Evolutionary conservation across 2,888 invertebrate genomes (phyloP).

Genomic region (Oasisia sp.): DNA sequence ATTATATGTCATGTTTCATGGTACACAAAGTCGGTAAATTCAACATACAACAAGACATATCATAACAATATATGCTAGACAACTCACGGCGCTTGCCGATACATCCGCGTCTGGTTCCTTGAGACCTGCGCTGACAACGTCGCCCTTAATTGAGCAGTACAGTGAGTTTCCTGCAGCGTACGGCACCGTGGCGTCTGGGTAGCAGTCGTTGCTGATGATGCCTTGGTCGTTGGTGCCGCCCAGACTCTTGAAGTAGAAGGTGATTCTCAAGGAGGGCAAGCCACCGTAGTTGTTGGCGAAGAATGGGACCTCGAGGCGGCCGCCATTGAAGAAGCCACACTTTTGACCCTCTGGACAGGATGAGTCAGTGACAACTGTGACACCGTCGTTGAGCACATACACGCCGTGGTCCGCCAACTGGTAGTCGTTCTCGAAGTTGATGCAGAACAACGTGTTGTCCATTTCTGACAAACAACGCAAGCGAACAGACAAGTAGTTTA

Average conservation of each 20-base stretch:
- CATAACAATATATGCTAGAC: not conserved
- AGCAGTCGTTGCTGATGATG: constrained; percentile 17
- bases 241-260: constrained; percentile 5
- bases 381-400: not conserved
- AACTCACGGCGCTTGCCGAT: not conserved
- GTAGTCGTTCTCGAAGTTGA: not conserved
- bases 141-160: not conserved
- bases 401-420: not conserved
- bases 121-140: not conserved
- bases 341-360: not conserved
- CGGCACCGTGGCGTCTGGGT: not conserved
- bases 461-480: not conserved
- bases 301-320: not conserved
- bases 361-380: not conserved
- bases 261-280: not conserved
- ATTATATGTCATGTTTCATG: no score
- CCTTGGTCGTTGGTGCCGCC: not conserved
- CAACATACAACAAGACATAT: not conserved
- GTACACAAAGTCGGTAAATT: no score
- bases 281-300: not conserved
- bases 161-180: not conserved
- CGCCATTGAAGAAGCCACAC: not conserved
- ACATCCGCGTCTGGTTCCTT: not conserved
- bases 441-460: not conserved
- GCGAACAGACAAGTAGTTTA: not conserved